phyloP scores from a whole-genome alignment of 2,113 vertebrate genomes.

The Gallinago jamesoni region DNA sequence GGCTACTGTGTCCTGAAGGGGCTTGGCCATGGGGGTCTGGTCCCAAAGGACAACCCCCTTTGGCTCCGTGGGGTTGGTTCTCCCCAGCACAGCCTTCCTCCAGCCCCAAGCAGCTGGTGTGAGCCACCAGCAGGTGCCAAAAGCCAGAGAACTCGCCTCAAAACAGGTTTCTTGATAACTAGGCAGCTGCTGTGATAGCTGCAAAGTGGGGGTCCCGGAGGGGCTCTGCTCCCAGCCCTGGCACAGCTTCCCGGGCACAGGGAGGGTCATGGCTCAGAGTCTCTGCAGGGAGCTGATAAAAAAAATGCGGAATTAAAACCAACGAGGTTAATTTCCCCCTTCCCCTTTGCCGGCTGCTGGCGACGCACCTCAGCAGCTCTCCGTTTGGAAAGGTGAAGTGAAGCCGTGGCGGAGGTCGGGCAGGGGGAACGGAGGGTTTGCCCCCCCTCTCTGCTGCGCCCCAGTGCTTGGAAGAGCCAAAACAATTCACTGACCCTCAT shows the following conservation, averaged over 20 bases:
- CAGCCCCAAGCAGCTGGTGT: no score
- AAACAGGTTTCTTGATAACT: background rate
- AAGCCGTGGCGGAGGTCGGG: background rate
- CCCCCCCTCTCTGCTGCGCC: background rate
- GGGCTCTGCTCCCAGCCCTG: background rate
- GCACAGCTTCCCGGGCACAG: rapidly evolving
- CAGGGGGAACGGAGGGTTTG: background rate
- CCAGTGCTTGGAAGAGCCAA: background rate
- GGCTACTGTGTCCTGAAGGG: background rate
- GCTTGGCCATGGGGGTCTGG: rapidly evolving
- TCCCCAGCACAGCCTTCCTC: background rate
- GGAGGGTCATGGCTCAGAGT: background rate
- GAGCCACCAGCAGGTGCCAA: background rate
- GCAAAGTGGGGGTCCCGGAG: rapidly evolving
- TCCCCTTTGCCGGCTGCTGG: background rate
- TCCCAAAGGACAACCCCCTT: background rate
- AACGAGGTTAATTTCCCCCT: background rate
- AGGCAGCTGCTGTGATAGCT: background rate
- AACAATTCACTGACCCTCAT: background rate
- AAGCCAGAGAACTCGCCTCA: background rate
- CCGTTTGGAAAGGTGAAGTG: background rate
- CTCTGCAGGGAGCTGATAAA: background rate
- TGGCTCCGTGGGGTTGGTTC: rapidly evolving
- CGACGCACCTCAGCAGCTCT: rapidly evolving
- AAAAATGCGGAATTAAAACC: background rate